Conservation (phyloP, 2,888 invertebrate species). For the Melitaea athalia region DNA sequence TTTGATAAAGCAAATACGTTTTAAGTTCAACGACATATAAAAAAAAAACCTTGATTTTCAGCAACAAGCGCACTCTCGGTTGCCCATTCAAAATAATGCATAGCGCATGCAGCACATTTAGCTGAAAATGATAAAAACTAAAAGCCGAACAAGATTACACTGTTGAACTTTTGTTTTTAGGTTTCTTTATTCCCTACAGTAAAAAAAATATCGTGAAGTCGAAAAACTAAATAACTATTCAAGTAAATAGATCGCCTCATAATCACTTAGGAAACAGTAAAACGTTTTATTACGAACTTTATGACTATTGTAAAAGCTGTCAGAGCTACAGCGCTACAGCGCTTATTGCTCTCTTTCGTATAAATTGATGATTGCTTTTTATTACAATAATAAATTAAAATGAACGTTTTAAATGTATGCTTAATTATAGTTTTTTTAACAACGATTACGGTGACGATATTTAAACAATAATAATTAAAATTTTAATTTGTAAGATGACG, state of each 20-base stretch:
- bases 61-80: no score
- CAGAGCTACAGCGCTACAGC: slow-evolving; percentile 1
- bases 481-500: no score
- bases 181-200: not conserved
- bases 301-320: slow-evolving; percentile 19
- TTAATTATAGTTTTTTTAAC: not conserved
- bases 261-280: slow-evolving; percentile 24
- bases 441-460: no score
- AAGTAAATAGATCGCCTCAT: slow-evolving; percentile 4
- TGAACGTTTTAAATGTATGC: not conserved
- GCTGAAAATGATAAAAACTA: no score
- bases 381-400: not conserved
- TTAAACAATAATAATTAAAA: no score
- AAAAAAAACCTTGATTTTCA: no score
- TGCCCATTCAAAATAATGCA: no score
- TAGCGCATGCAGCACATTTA: no score
- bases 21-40: no score
- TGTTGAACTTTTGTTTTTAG: not conserved
- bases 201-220: not conserved
- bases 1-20: no score
- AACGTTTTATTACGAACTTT: slow-evolving; percentile 20
- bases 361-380: slow-evolving; percentile 2
- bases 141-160: not conserved
- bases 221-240: not conserved
- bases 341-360: slow-evolving; percentile 8